Percentiles rank a stretch among this genome's conserved stretches.
phyloP scores from a whole-genome alignment of 2,797 vertebrate species.

The Champsocephalus gunnari region DNA sequence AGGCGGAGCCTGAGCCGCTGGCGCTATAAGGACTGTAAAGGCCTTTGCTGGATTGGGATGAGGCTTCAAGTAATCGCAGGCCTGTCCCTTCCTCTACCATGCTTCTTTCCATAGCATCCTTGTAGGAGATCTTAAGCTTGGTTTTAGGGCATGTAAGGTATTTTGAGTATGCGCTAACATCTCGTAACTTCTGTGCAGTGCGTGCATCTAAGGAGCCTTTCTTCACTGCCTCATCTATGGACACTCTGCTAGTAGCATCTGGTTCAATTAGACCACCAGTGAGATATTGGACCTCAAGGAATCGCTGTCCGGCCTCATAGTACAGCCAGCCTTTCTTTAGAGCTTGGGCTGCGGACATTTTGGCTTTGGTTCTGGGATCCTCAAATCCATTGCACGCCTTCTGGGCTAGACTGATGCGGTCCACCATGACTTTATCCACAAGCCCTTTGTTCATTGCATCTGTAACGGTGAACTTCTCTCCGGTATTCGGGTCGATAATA shows the following conservation, averaged over 20 bases:
- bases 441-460: constrained; percentile 93
- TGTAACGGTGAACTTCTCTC: constrained; percentile 89
- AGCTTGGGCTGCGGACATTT: constrained; percentile 98
- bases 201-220: constrained; percentile 93
- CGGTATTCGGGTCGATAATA: constrained; percentile 93
- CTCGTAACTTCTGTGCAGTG: constrained; percentile 95
- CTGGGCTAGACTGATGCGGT: constrained; percentile 96
- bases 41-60: constrained; percentile 96
- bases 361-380: constrained; percentile 96
- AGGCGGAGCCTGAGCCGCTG: constrained; percentile 92
- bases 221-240: constrained; percentile 92
- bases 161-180: constrained; percentile 93
- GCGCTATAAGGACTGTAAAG: constrained; percentile 97
- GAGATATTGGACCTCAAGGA: constrained; percentile 98
- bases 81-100: constrained; percentile 95
- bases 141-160: constrained; percentile 99
- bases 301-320: constrained; percentile 96
- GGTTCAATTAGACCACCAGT: constrained; percentile 97
- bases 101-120: constrained; percentile 97
- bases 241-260: constrained; percentile 86
- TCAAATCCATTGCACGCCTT: constrained; percentile 97
- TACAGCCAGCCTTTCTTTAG: constrained; percentile 99
- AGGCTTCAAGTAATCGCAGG: constrained; percentile 93
- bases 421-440: constrained; percentile 98
- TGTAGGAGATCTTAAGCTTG: constrained; percentile 99